These are phyloP conservation scores for Maccullochella peelii DNA, from an alignment of 2,113 vertebrate species.

Conservation along the genomic window DNA sequence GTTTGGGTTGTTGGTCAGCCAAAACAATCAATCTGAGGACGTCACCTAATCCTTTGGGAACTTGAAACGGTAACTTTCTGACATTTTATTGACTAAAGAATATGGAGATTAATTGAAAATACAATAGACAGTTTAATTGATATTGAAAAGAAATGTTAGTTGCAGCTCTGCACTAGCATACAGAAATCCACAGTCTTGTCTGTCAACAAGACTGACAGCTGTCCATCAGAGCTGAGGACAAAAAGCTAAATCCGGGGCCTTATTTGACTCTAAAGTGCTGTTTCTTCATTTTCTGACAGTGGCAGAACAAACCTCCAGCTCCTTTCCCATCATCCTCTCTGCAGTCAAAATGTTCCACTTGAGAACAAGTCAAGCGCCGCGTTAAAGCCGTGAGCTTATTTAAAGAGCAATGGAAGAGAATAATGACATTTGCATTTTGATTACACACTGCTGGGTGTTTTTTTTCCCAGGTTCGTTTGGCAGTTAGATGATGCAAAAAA, in stretches of 20 bases:
- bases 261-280: neutral
- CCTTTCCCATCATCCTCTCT: constrained; percentile 24
- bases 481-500: constrained; percentile 33
- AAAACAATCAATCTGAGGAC: neutral
- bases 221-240: too few relatives aligned
- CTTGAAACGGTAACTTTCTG: neutral
- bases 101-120: neutral
- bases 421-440: constrained; percentile 53
- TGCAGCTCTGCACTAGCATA: neutral
- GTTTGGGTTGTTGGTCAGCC: too few relatives aligned
- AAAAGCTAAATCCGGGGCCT: neutral
- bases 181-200: neutral
- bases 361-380: constrained; percentile 9
- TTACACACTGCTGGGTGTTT: constrained; percentile 14
- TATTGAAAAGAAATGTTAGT: neutral
- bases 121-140: neutral
- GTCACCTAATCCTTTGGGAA: neutral
- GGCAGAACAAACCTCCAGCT: constrained; percentile 21
- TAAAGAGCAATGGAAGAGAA: constrained; percentile 39
- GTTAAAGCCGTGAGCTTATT: constrained; percentile 46
- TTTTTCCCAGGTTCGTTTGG: constrained; percentile 35
- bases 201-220: neutral
- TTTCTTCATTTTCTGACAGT: constrained; percentile 9
- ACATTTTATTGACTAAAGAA: neutral
- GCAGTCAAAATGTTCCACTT: constrained; percentile 39